Evolutionary conservation across 2,888 invertebrate genomes (phyloP), one percentile per base, ranked within the genome.

Genomic region (Rhopalosiphum nymphaeae): DNA sequence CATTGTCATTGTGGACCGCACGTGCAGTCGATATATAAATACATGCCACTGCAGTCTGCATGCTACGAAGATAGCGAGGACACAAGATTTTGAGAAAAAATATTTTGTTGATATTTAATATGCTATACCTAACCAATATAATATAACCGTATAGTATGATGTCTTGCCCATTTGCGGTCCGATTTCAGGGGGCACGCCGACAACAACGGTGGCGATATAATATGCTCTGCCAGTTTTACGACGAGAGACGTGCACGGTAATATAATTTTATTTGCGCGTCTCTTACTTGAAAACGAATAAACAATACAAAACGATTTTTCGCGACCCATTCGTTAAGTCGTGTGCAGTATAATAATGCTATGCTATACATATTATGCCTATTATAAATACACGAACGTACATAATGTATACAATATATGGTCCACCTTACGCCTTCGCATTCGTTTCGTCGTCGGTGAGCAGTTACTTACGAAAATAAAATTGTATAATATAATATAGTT

Each of bases 351-450:
- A 78, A 78, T 42, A 78, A 36, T 21, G 9, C 21, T 36, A 67
- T 67, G 36, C 11, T 29, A 10, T 61, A 29, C 78, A 21, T 36
- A n/a, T 21, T 78, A n/a, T 78, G 36, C 78, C 78, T 36, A 36
- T 78, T 78, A 78, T 78, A 78, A 78, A 78, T 78, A 36, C 21
- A 21, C 78, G 36, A 36, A 36, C 21, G 36, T 67, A 67, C 67
- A 67, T 16, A 67, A 87, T 49, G 46, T 49, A 49, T 49, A 46
- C 16, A 29, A 87, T 87, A 49, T 87, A 87, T 87, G n/a, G 26
- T 49, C n/a, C 46, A 46, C 46, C 26, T 87, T 87, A 88, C 56
- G 89, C 89, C 89, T 89, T 56, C 89, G 56, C 89, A 26, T 89
- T 26, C 42, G 56, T 89, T 57, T 42, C 56, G 89, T 42, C 86